Percentiles rank a stretch among this genome's conserved stretches.
phyloP scores from a whole-genome alignment of 2,888 invertebrate species.

The Endomychus coccineus region DNA sequence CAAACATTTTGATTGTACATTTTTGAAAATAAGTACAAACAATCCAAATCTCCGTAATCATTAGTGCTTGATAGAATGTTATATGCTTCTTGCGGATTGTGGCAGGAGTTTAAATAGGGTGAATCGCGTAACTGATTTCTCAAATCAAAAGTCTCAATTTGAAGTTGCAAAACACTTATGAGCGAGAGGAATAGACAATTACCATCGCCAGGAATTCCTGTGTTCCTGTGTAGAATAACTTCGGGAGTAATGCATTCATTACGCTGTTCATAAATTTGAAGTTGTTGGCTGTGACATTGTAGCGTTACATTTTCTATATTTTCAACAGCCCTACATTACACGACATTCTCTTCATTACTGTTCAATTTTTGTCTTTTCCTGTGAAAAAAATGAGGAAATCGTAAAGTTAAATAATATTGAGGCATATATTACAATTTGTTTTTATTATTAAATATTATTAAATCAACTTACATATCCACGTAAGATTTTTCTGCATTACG shows the following conservation, averaged over 20 bases:
- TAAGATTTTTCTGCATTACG: conserved; percentile 9
- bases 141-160: conserved; percentile 31
- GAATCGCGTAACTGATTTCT: conserved; percentile 33
- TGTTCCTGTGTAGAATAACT: conserved; percentile 30
- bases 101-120: conserved; percentile 34
- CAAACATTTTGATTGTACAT: conserved; percentile 35
- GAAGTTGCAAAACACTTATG: conserved; percentile 33
- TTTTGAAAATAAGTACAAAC: conserved; percentile 25
- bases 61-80: conserved; percentile 17
- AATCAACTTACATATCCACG: conserved; percentile 6
- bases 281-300: conserved; percentile 21
- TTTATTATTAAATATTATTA: conserved; percentile 3
- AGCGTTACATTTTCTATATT: no score
- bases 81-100: conserved; percentile 31
- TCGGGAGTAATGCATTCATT: conserved; percentile 29
- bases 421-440: conserved; percentile 2
- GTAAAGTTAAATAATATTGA: conserved; percentile 3
- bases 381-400: conserved; percentile 4
- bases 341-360: neutral
- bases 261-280: conserved; percentile 25
- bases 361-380: conserved; percentile 3
- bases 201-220: conserved; percentile 29
- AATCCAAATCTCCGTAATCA: conserved; percentile 6
- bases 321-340: conserved; percentile 3
- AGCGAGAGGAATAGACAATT: conserved; percentile 29